phyloP scores from a whole-genome alignment of 2,888 invertebrate genomes.

The Drosophila kambysellisi region DNA sequence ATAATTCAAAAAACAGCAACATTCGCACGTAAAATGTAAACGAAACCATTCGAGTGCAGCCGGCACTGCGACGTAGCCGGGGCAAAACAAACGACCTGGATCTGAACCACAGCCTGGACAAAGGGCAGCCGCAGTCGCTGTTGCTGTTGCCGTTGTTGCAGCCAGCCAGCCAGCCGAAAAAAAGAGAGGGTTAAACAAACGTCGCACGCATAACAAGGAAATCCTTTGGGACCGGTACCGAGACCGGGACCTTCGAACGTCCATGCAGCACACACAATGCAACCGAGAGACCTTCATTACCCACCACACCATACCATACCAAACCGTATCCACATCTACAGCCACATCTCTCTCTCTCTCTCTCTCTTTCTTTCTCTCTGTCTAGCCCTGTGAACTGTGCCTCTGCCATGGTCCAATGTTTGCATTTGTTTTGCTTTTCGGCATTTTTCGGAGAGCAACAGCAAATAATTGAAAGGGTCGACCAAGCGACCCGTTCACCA shows the following conservation, averaged over 20 bases:
- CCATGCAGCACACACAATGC: conserved; percentile 35
- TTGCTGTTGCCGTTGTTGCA: conserved; percentile 34
- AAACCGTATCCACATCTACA: conserved; percentile 17
- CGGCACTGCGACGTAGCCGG: conserved; percentile 23
- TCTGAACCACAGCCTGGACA: conserved; percentile 69
- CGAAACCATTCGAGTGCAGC: conserved; percentile 80
- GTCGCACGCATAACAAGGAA: conserved; percentile 79
- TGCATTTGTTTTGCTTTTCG: conserved; percentile 80
- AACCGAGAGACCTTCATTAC: conserved; percentile 54
- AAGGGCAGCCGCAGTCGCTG: conserved; percentile 67
- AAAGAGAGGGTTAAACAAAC: conserved; percentile 75
- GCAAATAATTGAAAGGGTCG: conserved; percentile 80
- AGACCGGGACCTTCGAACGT: conserved; percentile 50
- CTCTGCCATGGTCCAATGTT: conserved; percentile 59
- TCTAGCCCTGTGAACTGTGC: conserved; percentile 35
- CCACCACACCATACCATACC: conserved; percentile 25
- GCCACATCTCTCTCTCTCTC: conserved; percentile 28
- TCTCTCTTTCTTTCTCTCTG: conserved; percentile 16
- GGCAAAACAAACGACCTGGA: conserved; percentile 75
- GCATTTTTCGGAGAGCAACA: conserved; percentile 65
- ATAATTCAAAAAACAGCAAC: conserved; percentile 81
- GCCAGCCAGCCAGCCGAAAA: conserved; percentile 31
- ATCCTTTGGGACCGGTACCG: conserved; percentile 76
- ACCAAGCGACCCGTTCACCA: conserved; percentile 12
- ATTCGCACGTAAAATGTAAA: conserved; percentile 81